Evolutionary conservation across 1,140 invertebrate genomes (phyloP).

Genomic region (Bombus confusus): DNA sequence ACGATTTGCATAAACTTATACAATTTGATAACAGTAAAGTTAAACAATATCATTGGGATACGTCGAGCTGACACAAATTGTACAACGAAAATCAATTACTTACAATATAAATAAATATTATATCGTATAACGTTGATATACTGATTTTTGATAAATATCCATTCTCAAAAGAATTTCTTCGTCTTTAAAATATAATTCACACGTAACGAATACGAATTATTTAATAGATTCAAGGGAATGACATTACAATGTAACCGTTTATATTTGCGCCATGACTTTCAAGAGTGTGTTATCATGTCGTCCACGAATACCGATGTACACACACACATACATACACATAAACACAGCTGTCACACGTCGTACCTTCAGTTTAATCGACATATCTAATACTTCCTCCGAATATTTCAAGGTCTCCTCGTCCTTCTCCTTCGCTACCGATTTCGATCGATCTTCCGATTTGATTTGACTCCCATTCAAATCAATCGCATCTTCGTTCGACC

Average conservation of each 20-base stretch:
- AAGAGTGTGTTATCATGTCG: background rate
- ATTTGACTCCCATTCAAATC: no score
- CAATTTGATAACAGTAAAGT: no score
- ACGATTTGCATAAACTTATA: no score
- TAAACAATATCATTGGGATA: no score
- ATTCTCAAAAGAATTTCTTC: background rate
- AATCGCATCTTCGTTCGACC: background rate
- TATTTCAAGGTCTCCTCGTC: background rate
- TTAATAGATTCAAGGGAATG: background rate
- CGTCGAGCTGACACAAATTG: background rate
- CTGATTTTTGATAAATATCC: background rate
- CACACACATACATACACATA: background rate
- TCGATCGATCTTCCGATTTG: background rate
- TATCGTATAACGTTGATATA: background rate
- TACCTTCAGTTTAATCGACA: constrained; percentile 33
- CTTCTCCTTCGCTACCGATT: background rate
- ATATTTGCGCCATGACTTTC: background rate
- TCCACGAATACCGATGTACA: background rate
- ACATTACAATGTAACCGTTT: background rate
- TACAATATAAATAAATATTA: no score
- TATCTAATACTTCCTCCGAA: constrained; percentile 11
- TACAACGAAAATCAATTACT: background rate
- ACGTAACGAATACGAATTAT: no score
- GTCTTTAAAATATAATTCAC: background rate
- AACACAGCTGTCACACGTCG: background rate